Evolutionary conservation across 2,797 vertebrate genomes (phyloP).

Genomic region (Semotilus atromaculatus): DNA sequence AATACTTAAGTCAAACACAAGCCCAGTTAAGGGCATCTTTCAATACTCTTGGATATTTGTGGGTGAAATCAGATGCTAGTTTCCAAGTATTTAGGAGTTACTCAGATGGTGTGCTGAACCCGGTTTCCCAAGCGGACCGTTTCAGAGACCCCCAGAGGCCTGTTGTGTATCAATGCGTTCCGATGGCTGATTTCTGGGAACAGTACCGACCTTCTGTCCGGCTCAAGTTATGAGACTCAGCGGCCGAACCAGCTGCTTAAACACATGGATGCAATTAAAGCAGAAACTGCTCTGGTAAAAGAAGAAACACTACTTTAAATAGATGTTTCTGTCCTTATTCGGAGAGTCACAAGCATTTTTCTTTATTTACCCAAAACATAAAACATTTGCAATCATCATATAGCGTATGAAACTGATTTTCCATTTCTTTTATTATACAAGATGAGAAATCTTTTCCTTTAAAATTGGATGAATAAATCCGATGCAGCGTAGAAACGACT

Average conservation of each 20-base stretch:
- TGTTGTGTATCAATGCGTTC: slow-evolving; percentile 60
- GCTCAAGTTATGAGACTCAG: slow-evolving; percentile 56
- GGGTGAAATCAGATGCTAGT: slow-evolving; percentile 13
- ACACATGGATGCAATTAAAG: slow-evolving; percentile 66
- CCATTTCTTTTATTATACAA: background rate
- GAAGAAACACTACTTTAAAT: slow-evolving; percentile 32
- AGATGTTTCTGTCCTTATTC: slow-evolving; percentile 15
- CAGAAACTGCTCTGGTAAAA: slow-evolving; percentile 44
- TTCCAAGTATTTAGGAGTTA: slow-evolving; percentile 41
- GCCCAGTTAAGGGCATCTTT: slow-evolving; percentile 9
- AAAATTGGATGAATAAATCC: background rate
- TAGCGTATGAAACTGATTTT: background rate
- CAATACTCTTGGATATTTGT: background rate
- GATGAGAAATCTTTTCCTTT: background rate
- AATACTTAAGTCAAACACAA: background rate
- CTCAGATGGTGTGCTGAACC: slow-evolving; percentile 33
- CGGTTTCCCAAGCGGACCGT: slow-evolving; percentile 30
- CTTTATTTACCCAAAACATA: background rate
- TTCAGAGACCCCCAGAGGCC: slow-evolving; percentile 51
- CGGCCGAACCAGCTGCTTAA: slow-evolving; percentile 60
- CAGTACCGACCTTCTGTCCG: slow-evolving; percentile 63
- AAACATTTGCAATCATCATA: background rate
- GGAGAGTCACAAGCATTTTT: background rate
- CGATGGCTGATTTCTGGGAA: slow-evolving; percentile 65
- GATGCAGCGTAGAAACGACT: background rate